Base-by-base conservation (phyloP, 1,140 invertebrate genomes). In the Drosophila ironensis region DNA sequence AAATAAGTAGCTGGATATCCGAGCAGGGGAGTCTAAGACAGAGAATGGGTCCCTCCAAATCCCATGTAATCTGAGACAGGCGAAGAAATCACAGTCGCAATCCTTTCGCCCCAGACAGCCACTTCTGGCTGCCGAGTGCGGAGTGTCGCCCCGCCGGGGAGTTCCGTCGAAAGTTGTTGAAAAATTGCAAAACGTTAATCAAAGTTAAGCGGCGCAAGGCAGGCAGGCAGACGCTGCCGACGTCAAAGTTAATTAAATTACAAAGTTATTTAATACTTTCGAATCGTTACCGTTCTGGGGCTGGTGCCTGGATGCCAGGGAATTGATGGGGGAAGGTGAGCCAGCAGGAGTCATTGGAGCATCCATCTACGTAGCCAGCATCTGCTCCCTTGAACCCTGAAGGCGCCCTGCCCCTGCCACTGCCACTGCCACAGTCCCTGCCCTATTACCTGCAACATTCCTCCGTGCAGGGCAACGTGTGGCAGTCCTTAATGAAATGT, bases 221-320 rank as follows among this genome's bases (percentile, higher is more conserved):
- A n/a, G n/a, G n/a, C n/a, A n/a, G 60, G 60, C 40, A 60, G 48
- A 41, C 53, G 74, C 45, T 59, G 72, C 22, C 67, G 66, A 72
- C 80, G 74, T 86, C 80, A 86, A 86, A 86, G 81, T 86, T 84
- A 86, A 86, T 86, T 86, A 86, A 86, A 86, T 86, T 86, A 86
- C 80, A 86, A 84, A 84, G 80, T 86, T 86, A 86, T 86, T 86
- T 86, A 86, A 86, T 86, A 86, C 80, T 80, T 75, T 86, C 61
- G 71, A 75, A 84, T 72, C 61, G 72, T 61, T 71, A 51, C 66
- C 60, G 76, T 68, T 67, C 45, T 45, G 61, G n/a, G 22, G 22
- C 2, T 4, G 33, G 14, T 12, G 30, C 30, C 30, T n/a, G 20
- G 2, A 17, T 30, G 12, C 11, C 22, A 24, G 27, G 40, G 22